A percentile compares a stretch with the other conserved stretches of the same genome.
phyloP scores from a whole-genome alignment of 2,113 vertebrate genomes.

The Noturus placidus region DNA sequence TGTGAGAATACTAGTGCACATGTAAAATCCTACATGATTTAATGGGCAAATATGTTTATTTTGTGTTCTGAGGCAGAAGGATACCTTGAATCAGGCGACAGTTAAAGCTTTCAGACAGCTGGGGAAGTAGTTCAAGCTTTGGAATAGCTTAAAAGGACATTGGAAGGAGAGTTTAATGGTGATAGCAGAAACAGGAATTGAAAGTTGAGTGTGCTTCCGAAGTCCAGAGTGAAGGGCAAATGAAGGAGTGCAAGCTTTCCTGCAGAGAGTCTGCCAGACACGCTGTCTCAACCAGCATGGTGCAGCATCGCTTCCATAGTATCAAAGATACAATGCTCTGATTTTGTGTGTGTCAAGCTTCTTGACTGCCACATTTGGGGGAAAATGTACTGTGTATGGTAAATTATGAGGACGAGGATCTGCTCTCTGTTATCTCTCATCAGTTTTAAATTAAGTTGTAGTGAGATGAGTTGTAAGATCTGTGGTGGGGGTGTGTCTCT shows the following conservation, averaged over 20 bases:
- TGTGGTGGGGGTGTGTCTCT: neutral
- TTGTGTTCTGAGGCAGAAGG: neutral
- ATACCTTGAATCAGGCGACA: constrained; percentile 34
- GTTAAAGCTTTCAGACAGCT: constrained; percentile 52
- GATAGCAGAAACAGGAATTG: constrained; percentile 53
- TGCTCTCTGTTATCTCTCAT: neutral
- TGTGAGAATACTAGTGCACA: neutral
- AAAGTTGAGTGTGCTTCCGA: constrained; percentile 39
- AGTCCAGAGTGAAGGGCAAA: constrained; percentile 19
- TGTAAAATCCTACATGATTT: constrained; percentile 37
- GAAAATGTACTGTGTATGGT: neutral
- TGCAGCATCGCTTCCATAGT: neutral
- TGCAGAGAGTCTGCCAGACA: neutral
- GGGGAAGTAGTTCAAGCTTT: constrained; percentile 51
- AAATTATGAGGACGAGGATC: neutral
- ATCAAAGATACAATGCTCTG: neutral
- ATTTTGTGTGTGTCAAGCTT: neutral
- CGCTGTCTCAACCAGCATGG: neutral
- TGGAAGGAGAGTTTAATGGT: constrained; percentile 43
- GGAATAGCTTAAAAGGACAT: constrained; percentile 48
- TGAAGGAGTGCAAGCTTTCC: constrained; percentile 3
- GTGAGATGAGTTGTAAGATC: neutral
- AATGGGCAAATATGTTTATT: constrained; percentile 38
- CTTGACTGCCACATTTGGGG: neutral
- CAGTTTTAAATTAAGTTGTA: neutral